Evolutionary conservation across 2,888 invertebrate species (phyloP).

Genomic region (Operophtera brumata): DNA sequence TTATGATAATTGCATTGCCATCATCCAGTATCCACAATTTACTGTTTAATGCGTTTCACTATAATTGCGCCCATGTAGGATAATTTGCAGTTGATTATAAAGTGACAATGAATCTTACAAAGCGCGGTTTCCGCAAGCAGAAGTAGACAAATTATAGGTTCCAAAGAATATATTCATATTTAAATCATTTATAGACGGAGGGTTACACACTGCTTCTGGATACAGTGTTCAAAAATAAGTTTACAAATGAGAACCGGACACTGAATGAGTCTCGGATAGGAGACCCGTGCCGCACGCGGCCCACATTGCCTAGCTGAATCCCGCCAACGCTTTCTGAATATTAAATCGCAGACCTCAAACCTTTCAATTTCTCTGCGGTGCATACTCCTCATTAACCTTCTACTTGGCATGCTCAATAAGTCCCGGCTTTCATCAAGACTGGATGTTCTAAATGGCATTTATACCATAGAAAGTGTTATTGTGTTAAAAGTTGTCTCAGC

Average conservation of each 20-base stretch:
- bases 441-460: slow-evolving; percentile 38
- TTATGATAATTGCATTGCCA: slow-evolving; percentile 10
- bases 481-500: slow-evolving; percentile 3
- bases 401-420: slow-evolving; percentile 49
- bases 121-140: neutral
- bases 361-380: slow-evolving; percentile 62
- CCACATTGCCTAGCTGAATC: slow-evolving; percentile 68
- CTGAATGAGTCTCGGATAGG: slow-evolving; percentile 41
- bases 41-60: slow-evolving; percentile 16
- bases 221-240: slow-evolving; percentile 37
- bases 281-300: slow-evolving; percentile 69
- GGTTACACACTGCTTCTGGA: slow-evolving; percentile 1
- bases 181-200: slow-evolving; percentile 18
- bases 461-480: slow-evolving; percentile 38
- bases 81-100: neutral
- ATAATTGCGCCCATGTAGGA: neutral
- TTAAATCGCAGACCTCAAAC: slow-evolving; percentile 56
- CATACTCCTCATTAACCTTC: slow-evolving; percentile 43
- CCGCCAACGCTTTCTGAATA: slow-evolving; percentile 68
- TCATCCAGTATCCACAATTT: slow-evolving; percentile 10
- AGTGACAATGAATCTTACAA: neutral
- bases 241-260: slow-evolving; percentile 39
- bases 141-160: neutral
- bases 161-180: slow-evolving; percentile 23
- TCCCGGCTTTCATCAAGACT: slow-evolving; percentile 44